phyloP scores from a whole-genome alignment of 2,113 vertebrate genomes.

The Strix uralensis region DNA sequence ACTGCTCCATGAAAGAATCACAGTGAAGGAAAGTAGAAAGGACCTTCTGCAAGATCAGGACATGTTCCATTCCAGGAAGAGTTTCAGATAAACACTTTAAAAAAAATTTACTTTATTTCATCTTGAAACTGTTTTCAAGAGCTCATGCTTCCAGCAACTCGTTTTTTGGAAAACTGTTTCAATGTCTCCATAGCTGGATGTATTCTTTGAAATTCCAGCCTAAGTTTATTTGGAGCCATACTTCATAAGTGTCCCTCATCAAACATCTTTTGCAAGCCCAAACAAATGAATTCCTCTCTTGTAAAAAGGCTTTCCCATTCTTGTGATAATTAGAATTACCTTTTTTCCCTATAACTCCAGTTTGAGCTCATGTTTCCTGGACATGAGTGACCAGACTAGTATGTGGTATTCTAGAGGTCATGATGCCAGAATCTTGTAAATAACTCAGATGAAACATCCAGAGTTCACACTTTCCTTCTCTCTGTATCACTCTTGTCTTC shows the following conservation, averaged over 20 bases:
- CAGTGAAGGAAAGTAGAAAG: neutral
- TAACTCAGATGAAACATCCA: neutral
- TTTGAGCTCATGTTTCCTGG: neutral
- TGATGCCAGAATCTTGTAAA: neutral
- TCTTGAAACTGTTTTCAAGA: neutral
- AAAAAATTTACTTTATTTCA: neutral
- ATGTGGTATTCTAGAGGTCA: neutral
- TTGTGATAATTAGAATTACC: neutral
- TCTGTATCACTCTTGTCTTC: neutral
- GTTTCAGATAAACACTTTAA: neutral
- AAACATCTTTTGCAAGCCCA: neutral
- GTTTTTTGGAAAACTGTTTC: neutral
- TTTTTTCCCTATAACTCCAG: neutral
- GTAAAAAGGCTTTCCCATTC: neutral
- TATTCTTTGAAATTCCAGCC: neutral
- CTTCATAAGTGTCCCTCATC: neutral
- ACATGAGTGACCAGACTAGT: neutral
- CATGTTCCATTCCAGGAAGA: neutral
- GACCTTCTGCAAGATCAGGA: neutral
- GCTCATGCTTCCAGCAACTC: neutral
- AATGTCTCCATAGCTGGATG: neutral
- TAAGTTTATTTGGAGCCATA: neutral
- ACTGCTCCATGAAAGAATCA: neutral
- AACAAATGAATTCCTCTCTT: neutral
- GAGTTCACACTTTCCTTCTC: neutral